These are phyloP conservation scores for Nephotettix cincticeps DNA, from an alignment of 1,140 invertebrate genomes.

Conservation along the genomic window DNA sequence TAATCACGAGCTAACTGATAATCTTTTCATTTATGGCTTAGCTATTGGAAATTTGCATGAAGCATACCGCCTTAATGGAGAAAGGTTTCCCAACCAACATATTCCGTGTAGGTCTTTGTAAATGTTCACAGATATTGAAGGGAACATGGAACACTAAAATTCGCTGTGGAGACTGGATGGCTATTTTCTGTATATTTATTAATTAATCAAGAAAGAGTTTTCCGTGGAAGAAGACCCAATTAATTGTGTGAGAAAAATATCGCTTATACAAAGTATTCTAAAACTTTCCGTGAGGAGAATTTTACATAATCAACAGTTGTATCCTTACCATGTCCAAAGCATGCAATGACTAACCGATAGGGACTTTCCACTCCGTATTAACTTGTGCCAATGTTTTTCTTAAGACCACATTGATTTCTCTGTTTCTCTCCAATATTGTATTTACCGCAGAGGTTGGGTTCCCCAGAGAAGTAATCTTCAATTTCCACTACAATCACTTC, in stretches of 20 bases:
- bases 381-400: background rate
- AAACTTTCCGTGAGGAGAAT: background rate
- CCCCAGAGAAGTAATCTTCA: background rate
- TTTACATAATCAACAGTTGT: background rate
- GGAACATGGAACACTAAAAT: conserved; percentile 11
- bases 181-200: background rate
- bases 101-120: conserved; percentile 6
- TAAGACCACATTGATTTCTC: background rate
- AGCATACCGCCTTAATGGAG: background rate
- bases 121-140: background rate
- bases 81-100: background rate
- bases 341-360: background rate
- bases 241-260: background rate
- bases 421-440: background rate
- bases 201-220: conserved; percentile 1
- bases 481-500: background rate
- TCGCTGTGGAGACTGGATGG: background rate
- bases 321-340: background rate
- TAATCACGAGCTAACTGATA: conserved; percentile 12
- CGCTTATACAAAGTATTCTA: background rate
- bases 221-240: background rate
- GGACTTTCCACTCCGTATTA: background rate
- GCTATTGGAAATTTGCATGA: background rate
- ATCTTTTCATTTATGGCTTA: conserved; percentile 5
- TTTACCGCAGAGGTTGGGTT: background rate